Evolutionary conservation across 2,797 vertebrate genomes (phyloP).

Genomic region (Microcaecilia unicolor): DNA sequence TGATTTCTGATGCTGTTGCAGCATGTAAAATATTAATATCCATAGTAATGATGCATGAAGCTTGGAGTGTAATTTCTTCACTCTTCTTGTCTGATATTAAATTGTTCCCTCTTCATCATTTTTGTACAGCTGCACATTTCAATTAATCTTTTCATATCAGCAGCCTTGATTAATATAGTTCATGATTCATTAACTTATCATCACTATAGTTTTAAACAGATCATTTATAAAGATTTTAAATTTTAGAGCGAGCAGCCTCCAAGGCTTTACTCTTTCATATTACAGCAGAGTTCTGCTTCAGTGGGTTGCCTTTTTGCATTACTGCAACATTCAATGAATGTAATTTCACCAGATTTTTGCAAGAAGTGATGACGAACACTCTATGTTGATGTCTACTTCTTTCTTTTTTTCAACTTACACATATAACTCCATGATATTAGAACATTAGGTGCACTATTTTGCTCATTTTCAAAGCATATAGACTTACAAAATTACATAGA

Average conservation of each 20-base stretch:
- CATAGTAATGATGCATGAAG: slow-evolving; percentile 98
- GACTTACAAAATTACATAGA: no score
- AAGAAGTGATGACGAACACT: no score
- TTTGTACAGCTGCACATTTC: slow-evolving; percentile 91
- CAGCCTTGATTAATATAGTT: slow-evolving; percentile 90
- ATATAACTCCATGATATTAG: no score
- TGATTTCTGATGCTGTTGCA: slow-evolving; percentile 83
- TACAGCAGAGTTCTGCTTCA: slow-evolving; percentile 43
- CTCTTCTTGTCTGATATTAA: slow-evolving; percentile 91
- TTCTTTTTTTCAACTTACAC: no score
- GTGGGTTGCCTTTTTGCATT: slow-evolving; percentile 42
- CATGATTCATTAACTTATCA: slow-evolving; percentile 98
- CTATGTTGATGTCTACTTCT: no score
- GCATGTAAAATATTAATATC: slow-evolving; percentile 95
- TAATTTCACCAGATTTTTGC: slow-evolving; percentile 56
- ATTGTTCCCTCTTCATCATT: slow-evolving; percentile 99
- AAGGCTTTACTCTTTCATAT: slow-evolving; percentile 51
- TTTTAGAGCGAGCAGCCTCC: slow-evolving; percentile 69
- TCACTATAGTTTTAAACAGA: slow-evolving; percentile 94
- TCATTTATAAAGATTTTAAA: slow-evolving; percentile 81
- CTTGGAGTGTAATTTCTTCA: slow-evolving; percentile 92
- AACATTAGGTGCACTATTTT: no score
- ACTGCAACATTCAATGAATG: slow-evolving; percentile 48
- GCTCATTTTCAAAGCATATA: no score
- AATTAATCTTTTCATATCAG: slow-evolving; percentile 90